Conservation (phyloP, 92 coral and sea anemone species). For the Palythoa heliodiscus region DNA sequence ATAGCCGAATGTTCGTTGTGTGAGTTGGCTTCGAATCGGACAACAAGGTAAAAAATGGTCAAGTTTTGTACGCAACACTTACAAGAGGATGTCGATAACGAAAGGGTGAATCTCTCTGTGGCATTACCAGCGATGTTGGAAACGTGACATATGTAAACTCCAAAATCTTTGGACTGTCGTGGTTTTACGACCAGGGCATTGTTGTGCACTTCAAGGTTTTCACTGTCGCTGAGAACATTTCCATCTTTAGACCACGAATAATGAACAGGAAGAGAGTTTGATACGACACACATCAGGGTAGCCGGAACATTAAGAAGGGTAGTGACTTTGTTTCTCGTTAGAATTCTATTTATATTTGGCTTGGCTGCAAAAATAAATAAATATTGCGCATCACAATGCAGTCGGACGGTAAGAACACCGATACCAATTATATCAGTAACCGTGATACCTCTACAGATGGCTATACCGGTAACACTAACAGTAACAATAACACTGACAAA, state of each 20-base stretch:
- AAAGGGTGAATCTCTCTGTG: neutral
- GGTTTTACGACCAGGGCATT: neutral
- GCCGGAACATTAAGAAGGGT: neutral
- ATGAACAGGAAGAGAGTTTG: neutral
- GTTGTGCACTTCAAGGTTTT: neutral
- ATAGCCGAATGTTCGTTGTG: neutral
- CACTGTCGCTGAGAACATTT: neutral
- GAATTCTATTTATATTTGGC: neutral
- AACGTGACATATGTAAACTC: neutral
- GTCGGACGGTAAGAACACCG: no score
- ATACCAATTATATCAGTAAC: neutral
- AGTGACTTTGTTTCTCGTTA: neutral
- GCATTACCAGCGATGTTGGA: neutral
- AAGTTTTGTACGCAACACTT: neutral
- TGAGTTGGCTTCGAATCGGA: no score
- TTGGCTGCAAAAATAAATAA: neutral
- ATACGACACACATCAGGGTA: neutral
- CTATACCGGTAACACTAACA: neutral
- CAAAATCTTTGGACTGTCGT: neutral
- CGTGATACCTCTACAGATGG: neutral
- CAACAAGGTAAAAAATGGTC: neutral
- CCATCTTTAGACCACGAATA: constrained; percentile 7
- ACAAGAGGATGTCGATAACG: neutral
- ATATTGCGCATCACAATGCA: neutral
- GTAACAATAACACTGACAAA: no score